Evolutionary conservation across 2,888 invertebrate genomes (phyloP), one percentile per base, ranked within the genome.

Genomic region (Dynastes tityus): DNA sequence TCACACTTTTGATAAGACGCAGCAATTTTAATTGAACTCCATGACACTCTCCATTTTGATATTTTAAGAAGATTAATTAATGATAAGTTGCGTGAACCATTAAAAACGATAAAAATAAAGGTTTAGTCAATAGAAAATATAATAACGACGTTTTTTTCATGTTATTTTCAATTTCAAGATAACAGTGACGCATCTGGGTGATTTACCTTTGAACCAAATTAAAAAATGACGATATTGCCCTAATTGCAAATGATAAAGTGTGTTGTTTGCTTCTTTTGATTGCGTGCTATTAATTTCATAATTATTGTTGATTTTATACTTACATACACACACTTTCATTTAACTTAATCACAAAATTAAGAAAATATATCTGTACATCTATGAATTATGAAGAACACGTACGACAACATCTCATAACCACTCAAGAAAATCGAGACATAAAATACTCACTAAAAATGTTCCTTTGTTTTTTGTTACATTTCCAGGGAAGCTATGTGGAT

Each of bases 51-150:
- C 8, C 45, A 45, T 45, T 8, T 45, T 45, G 16, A 32, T 65
- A 16, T 65, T 65, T 65, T 45, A 40, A 16, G n/a, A 4, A 40
- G 16, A n/a, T 40, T 65, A 45, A 45, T 65, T 65, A 40, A 9
- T n/a, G 37, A 64, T 29, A 45, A 45, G 45, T 45, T 45, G 45
- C 45, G 2, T 45, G 45, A 1, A 45, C 29, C n/a, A 29, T 22
- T 22, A 37, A 13, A 32, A n/a, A n/a, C 3, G n/a, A 13, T 9
- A 64, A 64, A 45, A 45, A 45, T 45, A 45, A 45, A 9, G 45
- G 6, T 8, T 8, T 45, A 45, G 8, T 45, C 9, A 45, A 45
- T 8, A 45, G 11, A 45, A 8, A 9, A 45, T 40, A 45, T 45
- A 11, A 45, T 8, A 45, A 11, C 32, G 32, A 32, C 45, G 6